Conservation (phyloP, 2,113 vertebrate species). For the Lamprotornis superbus region DNA sequence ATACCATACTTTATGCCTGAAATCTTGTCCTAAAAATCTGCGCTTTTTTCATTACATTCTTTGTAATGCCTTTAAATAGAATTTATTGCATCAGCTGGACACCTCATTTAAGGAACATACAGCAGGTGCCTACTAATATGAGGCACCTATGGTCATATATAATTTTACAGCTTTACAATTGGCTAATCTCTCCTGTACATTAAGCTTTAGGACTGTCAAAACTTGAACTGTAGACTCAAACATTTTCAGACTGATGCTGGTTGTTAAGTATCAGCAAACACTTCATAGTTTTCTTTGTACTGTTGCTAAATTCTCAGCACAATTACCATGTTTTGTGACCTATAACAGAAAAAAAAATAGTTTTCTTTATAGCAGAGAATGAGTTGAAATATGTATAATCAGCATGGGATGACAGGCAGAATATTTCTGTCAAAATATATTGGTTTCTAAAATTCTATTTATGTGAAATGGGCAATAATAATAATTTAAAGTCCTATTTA, state of each 20-base stretch:
- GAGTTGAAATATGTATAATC: constrained; percentile 27
- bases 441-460: constrained; percentile 32
- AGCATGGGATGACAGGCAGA: not conserved
- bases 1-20: not conserved
- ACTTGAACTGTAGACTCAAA: not conserved
- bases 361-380: constrained; percentile 18
- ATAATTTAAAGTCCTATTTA: constrained; percentile 48
- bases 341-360: not conserved
- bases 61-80: not conserved
- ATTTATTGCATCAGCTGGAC: not conserved
- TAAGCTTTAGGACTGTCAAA: not conserved
- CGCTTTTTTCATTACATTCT: not conserved
- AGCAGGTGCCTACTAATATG: not conserved
- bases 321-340: not conserved
- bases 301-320: not conserved
- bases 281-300: not conserved
- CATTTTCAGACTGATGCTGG: not conserved
- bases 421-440: constrained; percentile 44
- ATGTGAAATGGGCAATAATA: constrained; percentile 33
- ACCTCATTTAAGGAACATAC: not conserved
- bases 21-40: not conserved
- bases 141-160: not conserved
- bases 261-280: not conserved
- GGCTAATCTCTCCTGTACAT: not conserved
- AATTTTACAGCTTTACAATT: not conserved